These are phyloP conservation scores for Menura novaehollandiae DNA, from an alignment of 2,113 vertebrate genomes.

Conservation along the genomic window DNA sequence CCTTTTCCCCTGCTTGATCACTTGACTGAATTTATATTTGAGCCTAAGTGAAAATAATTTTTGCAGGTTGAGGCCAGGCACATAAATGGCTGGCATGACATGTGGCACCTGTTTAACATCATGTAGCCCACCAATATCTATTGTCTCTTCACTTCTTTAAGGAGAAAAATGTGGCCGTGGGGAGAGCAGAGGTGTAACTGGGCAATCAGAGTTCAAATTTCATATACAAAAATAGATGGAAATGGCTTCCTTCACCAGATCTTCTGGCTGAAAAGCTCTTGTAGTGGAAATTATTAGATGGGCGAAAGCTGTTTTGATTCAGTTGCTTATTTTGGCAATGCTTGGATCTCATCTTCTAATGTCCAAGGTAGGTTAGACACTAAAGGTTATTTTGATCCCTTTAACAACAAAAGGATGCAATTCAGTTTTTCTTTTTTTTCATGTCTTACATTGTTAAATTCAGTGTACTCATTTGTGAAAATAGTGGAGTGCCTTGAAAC, in stretches of 20 bases:
- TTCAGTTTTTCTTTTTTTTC: not conserved
- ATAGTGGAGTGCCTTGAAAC: not conserved
- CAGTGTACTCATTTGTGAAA: not conserved
- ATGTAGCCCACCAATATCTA: rapidly evolving
- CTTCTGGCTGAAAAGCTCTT: not conserved
- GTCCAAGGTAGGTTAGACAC: not conserved
- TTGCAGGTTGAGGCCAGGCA: not conserved
- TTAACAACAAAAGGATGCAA: not conserved
- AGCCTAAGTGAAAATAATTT: not conserved
- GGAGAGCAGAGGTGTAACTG: not conserved
- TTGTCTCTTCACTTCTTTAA: not conserved
- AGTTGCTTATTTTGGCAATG: not conserved
- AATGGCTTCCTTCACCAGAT: not conserved
- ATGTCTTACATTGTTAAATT: not conserved
- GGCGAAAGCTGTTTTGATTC: not conserved
- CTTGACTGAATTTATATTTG: not conserved
- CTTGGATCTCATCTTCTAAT: not conserved
- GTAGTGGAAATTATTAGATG: not conserved
- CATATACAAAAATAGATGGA: not conserved
- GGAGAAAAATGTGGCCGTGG: not conserved
- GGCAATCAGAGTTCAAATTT: not conserved
- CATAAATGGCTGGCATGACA: not conserved
- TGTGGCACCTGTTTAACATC: not conserved
- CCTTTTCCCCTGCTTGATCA: not conserved
- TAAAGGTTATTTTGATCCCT: not conserved